Base-by-base conservation (phyloP, 2,113 vertebrate species). In the Tapirus terrestris region DNA sequence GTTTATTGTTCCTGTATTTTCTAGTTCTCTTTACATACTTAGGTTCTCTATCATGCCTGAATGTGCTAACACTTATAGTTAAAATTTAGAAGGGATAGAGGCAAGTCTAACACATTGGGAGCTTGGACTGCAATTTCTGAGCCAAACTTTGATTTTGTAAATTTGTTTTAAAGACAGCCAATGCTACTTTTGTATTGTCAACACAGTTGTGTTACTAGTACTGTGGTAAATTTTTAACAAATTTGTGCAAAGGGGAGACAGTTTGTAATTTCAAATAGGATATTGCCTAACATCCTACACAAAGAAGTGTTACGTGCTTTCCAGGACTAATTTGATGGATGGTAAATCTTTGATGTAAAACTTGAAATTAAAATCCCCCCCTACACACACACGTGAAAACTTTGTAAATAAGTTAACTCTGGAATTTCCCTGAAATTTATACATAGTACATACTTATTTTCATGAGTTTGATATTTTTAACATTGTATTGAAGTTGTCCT, bases 61-160 rank as follows among this genome's bases (percentile, higher is more conserved):
- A 56, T 23, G 20, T 23, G 23, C 61, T 75, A 85, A 91, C 14
- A 56, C 36, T 77, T 39, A 33, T 43, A 81, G 72, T 84, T 85
- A 94, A 82, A 84, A 82, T 72, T 65, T 81, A 73, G 53, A 81
- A 87, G 67, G 45, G 77, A 18, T 51, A 89, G 27, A 89, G 27
- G 25, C 23, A 82, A 87, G 14, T 83, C 68, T 91, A 51, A 75
- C 51, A 25, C 51, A 70, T 67, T 80, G 21, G 65, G 43, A 81
- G 13, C 36, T 77, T 79, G 63, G 17, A n/a, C 36, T 89, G 1
- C 94, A 39, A 14, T 80, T 86, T 88, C 33, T 65, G 73, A 95
- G 75, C 93, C 56, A 82, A 61, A 73, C 82, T 80, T n/a, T 77
- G 39, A 82, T 79, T 87, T 85, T 89, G n/a, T 91, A 91, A 89